phyloP scores from a whole-genome alignment of 2,797 vertebrate genomes.

The Podargus strigoides region DNA sequence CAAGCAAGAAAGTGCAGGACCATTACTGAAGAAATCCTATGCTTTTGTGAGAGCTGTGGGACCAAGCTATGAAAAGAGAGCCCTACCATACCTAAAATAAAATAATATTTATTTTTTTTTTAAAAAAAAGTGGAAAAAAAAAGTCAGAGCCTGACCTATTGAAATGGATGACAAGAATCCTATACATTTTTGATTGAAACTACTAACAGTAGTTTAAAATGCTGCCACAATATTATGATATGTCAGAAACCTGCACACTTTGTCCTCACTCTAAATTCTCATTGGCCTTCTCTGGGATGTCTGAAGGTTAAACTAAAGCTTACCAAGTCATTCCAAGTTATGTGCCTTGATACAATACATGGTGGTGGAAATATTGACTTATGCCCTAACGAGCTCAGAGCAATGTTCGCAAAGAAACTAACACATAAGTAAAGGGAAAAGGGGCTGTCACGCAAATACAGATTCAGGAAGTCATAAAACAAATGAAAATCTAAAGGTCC shows the following conservation, averaged over 20 bases:
- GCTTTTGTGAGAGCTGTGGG: background rate
- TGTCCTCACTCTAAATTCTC: background rate
- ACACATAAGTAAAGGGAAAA: background rate
- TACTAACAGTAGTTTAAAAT: background rate
- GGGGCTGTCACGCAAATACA: background rate
- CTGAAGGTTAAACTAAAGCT: background rate
- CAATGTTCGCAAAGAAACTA: background rate
- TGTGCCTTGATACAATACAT: background rate
- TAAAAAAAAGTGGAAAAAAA: too few species aligned
- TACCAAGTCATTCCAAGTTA: background rate
- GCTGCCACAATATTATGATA: background rate
- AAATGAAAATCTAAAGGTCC: background rate
- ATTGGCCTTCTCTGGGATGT: background rate
- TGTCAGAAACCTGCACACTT: background rate
- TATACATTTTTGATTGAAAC: background rate
- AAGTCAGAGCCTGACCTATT: background rate
- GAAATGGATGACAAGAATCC: background rate
- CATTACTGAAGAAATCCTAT: background rate
- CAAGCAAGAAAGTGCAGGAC: background rate
- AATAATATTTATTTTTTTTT: too few species aligned
- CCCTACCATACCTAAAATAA: background rate
- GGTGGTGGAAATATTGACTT: background rate
- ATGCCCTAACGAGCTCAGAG: background rate
- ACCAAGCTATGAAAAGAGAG: background rate
- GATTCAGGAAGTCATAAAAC: background rate